Evolutionary conservation across 2,888 invertebrate species (phyloP).

Genomic region (Epicampocera succincta): DNA sequence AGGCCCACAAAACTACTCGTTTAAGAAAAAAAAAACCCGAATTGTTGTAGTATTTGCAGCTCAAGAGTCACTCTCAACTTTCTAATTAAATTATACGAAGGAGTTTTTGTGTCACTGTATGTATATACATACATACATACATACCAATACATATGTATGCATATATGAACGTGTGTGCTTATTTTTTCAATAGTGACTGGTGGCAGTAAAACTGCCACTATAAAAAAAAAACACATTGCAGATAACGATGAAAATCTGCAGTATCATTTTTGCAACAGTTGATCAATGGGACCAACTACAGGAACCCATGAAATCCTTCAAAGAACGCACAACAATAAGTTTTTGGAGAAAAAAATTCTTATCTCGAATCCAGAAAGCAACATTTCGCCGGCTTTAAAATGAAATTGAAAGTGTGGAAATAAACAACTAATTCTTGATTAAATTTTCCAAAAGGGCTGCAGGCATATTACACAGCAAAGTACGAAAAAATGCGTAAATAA

Average conservation of each 20-base stretch:
- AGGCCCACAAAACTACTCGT: background rate
- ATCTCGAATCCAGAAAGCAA: no score
- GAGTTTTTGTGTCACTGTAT: conserved; percentile 36
- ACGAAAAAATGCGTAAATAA: no score
- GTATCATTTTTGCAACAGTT: background rate
- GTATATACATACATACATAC: no score
- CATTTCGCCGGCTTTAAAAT: no score
- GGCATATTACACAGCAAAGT: no score
- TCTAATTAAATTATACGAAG: conserved; percentile 69
- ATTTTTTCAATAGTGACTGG: conserved; percentile 18
- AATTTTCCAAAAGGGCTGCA: no score
- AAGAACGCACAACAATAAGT: background rate
- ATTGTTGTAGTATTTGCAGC: conserved; percentile 13
- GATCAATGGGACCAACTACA: conserved; percentile 35
- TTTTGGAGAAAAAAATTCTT: no score
- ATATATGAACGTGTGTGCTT: no score
- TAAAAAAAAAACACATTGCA: conserved; percentile 1
- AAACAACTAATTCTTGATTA: no score
- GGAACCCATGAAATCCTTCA: background rate
- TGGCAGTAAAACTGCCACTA: background rate
- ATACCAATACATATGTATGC: no score
- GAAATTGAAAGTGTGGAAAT: no score
- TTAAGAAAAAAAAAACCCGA: background rate
- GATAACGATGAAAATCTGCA: conserved; percentile 18
- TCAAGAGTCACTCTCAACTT: conserved; percentile 65